Evolutionary conservation across 2,797 vertebrate genomes (phyloP).

Genomic region (Lepus townsendii): DNA sequence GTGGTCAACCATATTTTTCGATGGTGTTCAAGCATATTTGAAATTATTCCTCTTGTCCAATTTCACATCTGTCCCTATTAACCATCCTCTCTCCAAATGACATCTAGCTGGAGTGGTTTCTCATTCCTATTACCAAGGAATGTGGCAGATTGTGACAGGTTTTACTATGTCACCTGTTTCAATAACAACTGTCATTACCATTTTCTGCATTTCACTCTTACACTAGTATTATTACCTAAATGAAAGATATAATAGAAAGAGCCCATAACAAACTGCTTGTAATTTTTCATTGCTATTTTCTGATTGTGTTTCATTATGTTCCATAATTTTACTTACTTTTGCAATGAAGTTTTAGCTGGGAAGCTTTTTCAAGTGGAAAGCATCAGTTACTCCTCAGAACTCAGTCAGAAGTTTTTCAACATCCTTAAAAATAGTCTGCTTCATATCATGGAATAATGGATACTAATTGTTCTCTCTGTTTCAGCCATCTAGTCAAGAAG

Average conservation of each 20-base stretch:
- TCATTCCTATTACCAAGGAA: not conserved
- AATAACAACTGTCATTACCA: too few species aligned
- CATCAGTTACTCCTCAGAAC: not conserved
- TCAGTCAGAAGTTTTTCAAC: not conserved
- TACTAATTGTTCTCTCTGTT: not conserved
- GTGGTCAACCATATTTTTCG: too few species aligned
- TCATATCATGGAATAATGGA: not conserved
- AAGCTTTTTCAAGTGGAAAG: not conserved
- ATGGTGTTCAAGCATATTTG: too few species aligned
- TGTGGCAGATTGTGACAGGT: not conserved
- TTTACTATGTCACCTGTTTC: not conserved
- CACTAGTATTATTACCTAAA: not conserved
- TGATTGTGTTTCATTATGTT: not conserved
- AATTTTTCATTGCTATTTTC: not conserved
- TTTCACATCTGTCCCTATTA: too few species aligned
- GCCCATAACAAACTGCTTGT: not conserved
- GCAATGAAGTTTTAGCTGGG: not conserved
- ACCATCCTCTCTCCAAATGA: not conserved
- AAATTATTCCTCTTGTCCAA: too few species aligned
- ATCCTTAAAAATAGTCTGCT: not conserved
- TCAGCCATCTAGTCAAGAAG: not conserved
- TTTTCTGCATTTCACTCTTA: too few species aligned
- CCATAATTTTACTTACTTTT: not conserved
- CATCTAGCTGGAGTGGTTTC: not conserved
- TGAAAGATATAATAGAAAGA: not conserved